Evolutionary conservation across 2,113 vertebrate genomes (phyloP), one percentile per base, ranked within the genome.

Genomic region (Salminus brasiliensis): DNA sequence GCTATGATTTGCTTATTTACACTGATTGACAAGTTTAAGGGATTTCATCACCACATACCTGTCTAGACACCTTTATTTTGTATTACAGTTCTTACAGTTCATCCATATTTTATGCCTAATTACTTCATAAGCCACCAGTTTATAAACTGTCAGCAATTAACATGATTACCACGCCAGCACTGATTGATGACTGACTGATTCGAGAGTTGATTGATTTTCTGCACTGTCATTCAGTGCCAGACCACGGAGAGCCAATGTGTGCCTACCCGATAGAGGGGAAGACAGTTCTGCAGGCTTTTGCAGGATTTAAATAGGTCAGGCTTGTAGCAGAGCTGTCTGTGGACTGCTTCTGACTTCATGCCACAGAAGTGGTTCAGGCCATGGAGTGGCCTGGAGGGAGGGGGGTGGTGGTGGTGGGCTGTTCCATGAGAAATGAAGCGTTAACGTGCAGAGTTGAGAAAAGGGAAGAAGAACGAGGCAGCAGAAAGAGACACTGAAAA

Each of bases 261-360:
- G 25, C 59, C n/a, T 45, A 27, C 47, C 45, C 76, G 25, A 57
- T 52, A 81, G 52, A 71, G 53, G 52, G 36, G 68, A 67, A 77
- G 73, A 72, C 78, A 80, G 76, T 80, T 88, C 87, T 82, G 60
- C 80, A 77, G 85, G 81, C 85, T 84, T 88, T 85, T 83, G 84
- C 76, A 79, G 76, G 71, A 79, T 84, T 88, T 85, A 91, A 91
- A 88, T 91, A 91, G 90, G 88, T 91, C 89, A 91, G 82, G 85
- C 82, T 90, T 86, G 85, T 74, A 90, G 88, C 86, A 91, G 84
- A 76, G 87, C 84, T 69, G 81, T 86, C 74, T 81, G 81, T 71
- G 43, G 81, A 47, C 47, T 76, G 63, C 74, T 81, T 76, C 55
- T 80, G 79, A 80, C 68, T 82, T 79, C 78, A 41, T 81, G 72